These are phyloP conservation scores for Agrilus biguttatus DNA, from an alignment of 2,888 invertebrate genomes.

Conservation along the genomic window DNA sequence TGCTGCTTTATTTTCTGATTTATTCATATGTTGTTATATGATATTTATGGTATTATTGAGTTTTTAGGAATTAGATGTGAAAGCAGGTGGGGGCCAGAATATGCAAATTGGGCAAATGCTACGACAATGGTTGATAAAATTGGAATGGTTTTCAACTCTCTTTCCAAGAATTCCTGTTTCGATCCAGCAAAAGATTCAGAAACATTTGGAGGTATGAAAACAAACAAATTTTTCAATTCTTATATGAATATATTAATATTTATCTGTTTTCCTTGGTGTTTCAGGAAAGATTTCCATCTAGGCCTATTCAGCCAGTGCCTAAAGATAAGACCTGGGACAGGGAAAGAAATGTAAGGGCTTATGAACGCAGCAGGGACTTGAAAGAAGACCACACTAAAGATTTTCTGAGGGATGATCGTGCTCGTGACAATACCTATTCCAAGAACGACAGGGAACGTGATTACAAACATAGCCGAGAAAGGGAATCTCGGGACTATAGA, in stretches of 20 bases:
- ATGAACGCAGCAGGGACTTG: slow-evolving; percentile 17
- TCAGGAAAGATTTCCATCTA: slow-evolving; percentile 26
- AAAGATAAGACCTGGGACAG: slow-evolving; percentile 15
- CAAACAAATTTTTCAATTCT: too few species aligned
- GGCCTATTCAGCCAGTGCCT: slow-evolving; percentile 20
- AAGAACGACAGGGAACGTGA: slow-evolving; percentile 4
- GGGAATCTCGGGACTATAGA: slow-evolving; percentile 14
- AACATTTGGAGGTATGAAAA: slow-evolving; percentile 41
- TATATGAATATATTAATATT: too few species aligned
- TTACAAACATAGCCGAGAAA: slow-evolving; percentile 10
- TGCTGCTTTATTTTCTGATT: too few species aligned
- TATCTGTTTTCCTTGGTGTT: slow-evolving; percentile 5
- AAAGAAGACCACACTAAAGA: slow-evolving; percentile 21
- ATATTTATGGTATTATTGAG: too few species aligned
- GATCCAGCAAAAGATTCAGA: slow-evolving; percentile 85
- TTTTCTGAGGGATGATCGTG: slow-evolving; percentile 22
- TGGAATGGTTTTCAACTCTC: slow-evolving; percentile 98
- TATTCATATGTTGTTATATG: too few species aligned
- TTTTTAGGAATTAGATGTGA: slow-evolving; percentile 81
- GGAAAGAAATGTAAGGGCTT: slow-evolving; percentile 15
- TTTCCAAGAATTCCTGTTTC: slow-evolving; percentile 99
- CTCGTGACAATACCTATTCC: slow-evolving; percentile 11
- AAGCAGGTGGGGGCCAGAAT: slow-evolving; percentile 90
- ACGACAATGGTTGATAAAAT: slow-evolving; percentile 82
- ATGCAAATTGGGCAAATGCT: slow-evolving; percentile 89